Evolutionary conservation across 2,113 vertebrate genomes (phyloP).

Genomic region (Callaeas wilsoni): DNA sequence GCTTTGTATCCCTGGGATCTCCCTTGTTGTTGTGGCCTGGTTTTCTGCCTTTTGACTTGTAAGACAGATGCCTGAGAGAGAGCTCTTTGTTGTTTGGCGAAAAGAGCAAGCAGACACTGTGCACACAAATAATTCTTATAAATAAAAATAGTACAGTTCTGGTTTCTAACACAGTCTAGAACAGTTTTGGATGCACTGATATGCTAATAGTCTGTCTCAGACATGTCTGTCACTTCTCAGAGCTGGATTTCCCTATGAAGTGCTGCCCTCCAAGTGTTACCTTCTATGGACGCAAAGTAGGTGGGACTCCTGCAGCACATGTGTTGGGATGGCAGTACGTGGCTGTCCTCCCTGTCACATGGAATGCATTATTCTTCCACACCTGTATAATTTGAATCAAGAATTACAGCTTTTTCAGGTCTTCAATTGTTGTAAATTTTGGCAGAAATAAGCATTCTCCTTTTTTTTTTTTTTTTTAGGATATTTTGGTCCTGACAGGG

Average conservation of each 20-base stretch:
- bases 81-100: not conserved
- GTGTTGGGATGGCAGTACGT: fast-evolving
- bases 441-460: not conserved
- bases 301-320: not conserved
- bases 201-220: not conserved
- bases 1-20: not conserved
- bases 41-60: not conserved
- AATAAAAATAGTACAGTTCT: not conserved
- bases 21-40: not conserved
- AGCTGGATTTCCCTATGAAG: not conserved
- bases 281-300: not conserved
- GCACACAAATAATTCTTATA: not conserved
- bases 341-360: not conserved
- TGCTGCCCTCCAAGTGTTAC: not conserved
- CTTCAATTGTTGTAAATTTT: not conserved
- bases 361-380: not conserved
- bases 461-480: too few species aligned
- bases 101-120: not conserved
- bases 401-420: not conserved
- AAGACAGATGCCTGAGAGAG: not conserved
- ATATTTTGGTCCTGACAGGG: not conserved
- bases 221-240: not conserved
- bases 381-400: not conserved
- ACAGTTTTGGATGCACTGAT: not conserved
- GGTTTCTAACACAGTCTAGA: not conserved